phyloP scores from a whole-genome alignment of 2,113 vertebrate species.

The Scolopax mira region DNA sequence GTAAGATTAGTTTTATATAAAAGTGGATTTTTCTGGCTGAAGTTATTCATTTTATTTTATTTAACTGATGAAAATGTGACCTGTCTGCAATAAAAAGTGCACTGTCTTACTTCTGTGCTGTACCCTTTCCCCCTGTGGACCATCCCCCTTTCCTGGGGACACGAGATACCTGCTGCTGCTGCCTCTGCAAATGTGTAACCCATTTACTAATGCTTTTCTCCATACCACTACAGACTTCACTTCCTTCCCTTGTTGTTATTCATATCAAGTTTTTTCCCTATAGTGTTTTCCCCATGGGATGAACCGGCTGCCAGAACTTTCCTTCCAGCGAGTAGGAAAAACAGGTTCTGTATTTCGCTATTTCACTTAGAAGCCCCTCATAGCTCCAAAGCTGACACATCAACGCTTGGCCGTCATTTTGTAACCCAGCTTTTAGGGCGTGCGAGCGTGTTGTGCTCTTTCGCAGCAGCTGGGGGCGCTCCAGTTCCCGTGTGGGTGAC shows the following conservation, averaged over 20 bases:
- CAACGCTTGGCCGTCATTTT: not conserved
- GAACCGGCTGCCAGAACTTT: too few relatives aligned
- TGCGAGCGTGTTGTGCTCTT: not conserved
- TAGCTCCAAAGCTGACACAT: not conserved
- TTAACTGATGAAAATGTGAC: constrained; percentile 56
- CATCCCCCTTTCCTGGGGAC: not conserved
- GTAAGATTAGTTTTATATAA: constrained; percentile 11
- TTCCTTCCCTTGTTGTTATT: not conserved
- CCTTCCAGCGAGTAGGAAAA: not conserved
- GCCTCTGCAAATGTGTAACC: not conserved
- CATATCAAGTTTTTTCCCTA: too few relatives aligned
- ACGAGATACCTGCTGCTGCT: not conserved
- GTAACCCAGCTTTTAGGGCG: too few relatives aligned
- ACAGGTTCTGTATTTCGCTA: accelerated
- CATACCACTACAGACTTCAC: accelerated
- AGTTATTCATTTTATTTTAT: constrained; percentile 42
- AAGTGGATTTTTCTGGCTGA: constrained; percentile 42
- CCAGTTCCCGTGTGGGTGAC: too few relatives aligned
- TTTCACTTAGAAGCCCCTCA: not conserved
- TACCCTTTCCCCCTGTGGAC: not conserved
- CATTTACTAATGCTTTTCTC: not conserved
- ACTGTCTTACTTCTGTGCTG: not conserved
- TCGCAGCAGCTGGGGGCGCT: not conserved
- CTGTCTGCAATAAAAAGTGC: constrained; percentile 55
- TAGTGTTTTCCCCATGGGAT: too few relatives aligned